Evolutionary conservation across 1,140 invertebrate species (phyloP).

Genomic region (Drosophila mauritiana): DNA sequence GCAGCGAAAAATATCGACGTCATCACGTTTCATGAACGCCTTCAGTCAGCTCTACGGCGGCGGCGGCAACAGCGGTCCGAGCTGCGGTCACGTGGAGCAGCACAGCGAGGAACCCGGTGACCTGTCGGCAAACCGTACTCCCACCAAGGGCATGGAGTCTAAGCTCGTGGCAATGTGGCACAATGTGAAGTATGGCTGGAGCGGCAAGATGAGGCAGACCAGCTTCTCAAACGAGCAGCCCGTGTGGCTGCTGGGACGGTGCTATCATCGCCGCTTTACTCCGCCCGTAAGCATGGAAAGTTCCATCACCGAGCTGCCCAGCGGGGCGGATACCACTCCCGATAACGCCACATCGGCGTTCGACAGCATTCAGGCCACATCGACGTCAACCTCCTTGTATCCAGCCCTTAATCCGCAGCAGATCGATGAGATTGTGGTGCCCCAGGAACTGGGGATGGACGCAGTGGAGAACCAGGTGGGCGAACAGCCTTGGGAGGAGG

Average conservation of each 20-base stretch:
- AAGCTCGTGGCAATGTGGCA: constrained; percentile 94
- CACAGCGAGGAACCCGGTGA: constrained; percentile 45
- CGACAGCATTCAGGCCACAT: constrained; percentile 59
- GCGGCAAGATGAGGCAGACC: constrained; percentile 90
- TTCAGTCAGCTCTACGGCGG: constrained; percentile 79
- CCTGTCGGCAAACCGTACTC: constrained; percentile 70
- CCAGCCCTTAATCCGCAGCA: constrained; percentile 69
- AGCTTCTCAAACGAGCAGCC: constrained; percentile 94
- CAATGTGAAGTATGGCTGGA: constrained; percentile 95
- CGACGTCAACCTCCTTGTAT: constrained; percentile 50
- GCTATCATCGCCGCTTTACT: constrained; percentile 91
- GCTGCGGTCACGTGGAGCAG: constrained; percentile 59
- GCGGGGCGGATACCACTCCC: constrained; percentile 53
- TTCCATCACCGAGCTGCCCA: constrained; percentile 87
- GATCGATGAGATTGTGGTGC: constrained; percentile 77
- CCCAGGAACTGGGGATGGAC: constrained; percentile 85
- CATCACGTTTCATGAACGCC: constrained; percentile 83
- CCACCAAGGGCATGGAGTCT: constrained; percentile 90
- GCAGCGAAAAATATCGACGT: constrained; percentile 80
- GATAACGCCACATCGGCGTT: constrained; percentile 69
- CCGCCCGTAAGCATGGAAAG: constrained; percentile 88
- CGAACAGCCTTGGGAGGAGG: constrained; percentile 87
- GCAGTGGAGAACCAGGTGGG: constrained; percentile 86
- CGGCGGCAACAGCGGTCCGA: constrained; percentile 28
- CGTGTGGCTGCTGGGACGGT: constrained; percentile 92